Base-by-base conservation (phyloP, 1,140 invertebrate genomes). In the Drosophila pandora region DNA sequence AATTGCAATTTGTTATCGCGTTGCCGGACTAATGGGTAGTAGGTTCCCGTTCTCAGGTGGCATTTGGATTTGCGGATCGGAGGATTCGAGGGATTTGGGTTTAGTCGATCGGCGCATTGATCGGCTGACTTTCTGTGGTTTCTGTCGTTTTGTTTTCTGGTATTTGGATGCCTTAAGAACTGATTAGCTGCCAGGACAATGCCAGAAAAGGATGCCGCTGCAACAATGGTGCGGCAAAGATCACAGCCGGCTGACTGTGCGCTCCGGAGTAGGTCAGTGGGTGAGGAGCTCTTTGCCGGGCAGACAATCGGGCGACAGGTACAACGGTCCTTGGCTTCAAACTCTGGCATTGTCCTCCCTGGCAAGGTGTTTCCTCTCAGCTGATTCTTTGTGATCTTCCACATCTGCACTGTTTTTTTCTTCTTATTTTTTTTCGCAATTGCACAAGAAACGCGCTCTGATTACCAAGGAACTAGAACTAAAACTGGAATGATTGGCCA, bases 1-100 rank as follows among this genome's bases (percentile, higher is more conserved):
- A 90, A 89, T 89, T 90, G 89, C 89, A 90, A 90, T 90, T 90
- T 90, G 83, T 90, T 90, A 89, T 85, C 80, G 67, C 57, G 64
- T 75, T 69, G 57, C 62, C 48, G 73, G 52, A 62, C 76, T 77
- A 69, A 62, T 52, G 68, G 67, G 68, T 28, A 50, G 50, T 65
- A 62, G 39, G 52, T 63, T 50, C 17, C 49, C 39, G 52, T 43
- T 70, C 73, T 76, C 64, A 70, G 64, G 52, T 61, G 43, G 64
- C 56, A 37, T 34, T 17, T 25, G 60, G 63, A 45, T 63, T 68
- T 49, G 54, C 9, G 12, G 54, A 62, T 76, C 62, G 67, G 17
- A 17, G 17, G 17, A 49, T 45, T 25, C 57, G 41, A 52, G 49
- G 60, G 64, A 82, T 77, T 64, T 65, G 49, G 54, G 34, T 67